phyloP scores from a whole-genome alignment of 2,113 vertebrate genomes.

The Anseranas semipalmata region DNA sequence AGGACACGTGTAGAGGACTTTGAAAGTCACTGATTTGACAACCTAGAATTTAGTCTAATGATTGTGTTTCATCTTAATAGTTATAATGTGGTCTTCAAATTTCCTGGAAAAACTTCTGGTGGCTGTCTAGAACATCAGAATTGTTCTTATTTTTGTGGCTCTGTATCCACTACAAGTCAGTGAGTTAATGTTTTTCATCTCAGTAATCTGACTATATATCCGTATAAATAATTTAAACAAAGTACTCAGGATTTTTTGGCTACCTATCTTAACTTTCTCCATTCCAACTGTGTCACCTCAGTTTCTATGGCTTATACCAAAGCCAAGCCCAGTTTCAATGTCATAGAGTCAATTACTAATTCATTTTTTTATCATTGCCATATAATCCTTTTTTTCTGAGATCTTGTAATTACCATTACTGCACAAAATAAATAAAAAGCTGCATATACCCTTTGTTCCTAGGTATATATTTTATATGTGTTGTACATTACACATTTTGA shows the following conservation, averaged over 20 bases:
- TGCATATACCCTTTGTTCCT: background rate
- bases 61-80: background rate
- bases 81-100: background rate
- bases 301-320: background rate
- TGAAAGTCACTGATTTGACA: background rate
- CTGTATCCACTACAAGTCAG: background rate
- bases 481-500: accelerated
- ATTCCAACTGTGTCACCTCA: background rate
- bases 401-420: background rate
- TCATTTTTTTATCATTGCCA: background rate
- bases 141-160: background rate
- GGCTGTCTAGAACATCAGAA: background rate
- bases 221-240: background rate
- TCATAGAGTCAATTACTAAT: background rate
- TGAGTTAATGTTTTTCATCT: background rate
- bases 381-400: background rate
- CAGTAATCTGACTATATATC: background rate
- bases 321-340: background rate
- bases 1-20: background rate
- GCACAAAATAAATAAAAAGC: background rate
- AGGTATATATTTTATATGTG: background rate
- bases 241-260: background rate
- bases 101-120: background rate
- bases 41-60: background rate
- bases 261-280: background rate